Percentiles rank a stretch among this genome's conserved stretches.
Evolutionary conservation across 2,888 invertebrate species (phyloP).

Genomic region (Tricholauxania praeusta): DNA sequence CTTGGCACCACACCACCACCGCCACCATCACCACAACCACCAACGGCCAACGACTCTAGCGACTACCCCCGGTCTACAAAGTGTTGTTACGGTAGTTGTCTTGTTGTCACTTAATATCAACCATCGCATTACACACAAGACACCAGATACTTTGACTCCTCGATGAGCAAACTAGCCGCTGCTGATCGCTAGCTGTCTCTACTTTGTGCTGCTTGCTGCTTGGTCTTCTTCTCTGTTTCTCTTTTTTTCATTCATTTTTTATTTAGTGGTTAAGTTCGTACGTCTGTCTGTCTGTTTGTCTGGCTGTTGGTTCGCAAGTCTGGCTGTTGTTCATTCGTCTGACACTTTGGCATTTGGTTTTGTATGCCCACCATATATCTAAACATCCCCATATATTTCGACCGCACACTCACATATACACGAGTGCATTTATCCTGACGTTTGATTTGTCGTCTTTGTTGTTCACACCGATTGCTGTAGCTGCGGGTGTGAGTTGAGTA

Average conservation of each 20-base stretch:
- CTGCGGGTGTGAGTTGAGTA: slow-evolving; percentile 21
- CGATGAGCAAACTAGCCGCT: slow-evolving; percentile 36
- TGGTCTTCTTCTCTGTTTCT: not conserved
- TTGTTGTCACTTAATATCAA: slow-evolving; percentile 65
- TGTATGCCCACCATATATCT: not conserved
- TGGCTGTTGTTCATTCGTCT: slow-evolving; percentile 35
- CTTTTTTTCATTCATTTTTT: slow-evolving; percentile 52
- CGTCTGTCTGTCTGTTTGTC: slow-evolving; percentile 39
- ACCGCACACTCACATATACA: not conserved
- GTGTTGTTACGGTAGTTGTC: slow-evolving; percentile 58
- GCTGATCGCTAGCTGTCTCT: slow-evolving; percentile 39
- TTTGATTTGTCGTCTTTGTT: slow-evolving; percentile 47
- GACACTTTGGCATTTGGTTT: slow-evolving; percentile 38
- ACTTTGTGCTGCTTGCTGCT: slow-evolving; percentile 14
- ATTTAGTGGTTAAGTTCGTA: slow-evolving; percentile 59
- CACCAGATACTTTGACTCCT: slow-evolving; percentile 55
- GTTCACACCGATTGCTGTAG: slow-evolving; percentile 50
- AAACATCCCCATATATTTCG: not conserved
- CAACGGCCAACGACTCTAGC: slow-evolving; percentile 34
- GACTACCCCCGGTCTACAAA: slow-evolving; percentile 32
- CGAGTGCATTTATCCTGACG: not conserved
- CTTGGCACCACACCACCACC: slow-evolving; percentile 36
- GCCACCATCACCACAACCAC: slow-evolving; percentile 39
- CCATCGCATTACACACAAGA: slow-evolving; percentile 55
- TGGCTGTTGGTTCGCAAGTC: slow-evolving; percentile 42